A percentile compares a stretch with the other conserved stretches of the same genome.
Evolutionary conservation across 64 coral and sea anemone genomes (phyloP).

Genomic region (Montipora foliosa): DNA sequence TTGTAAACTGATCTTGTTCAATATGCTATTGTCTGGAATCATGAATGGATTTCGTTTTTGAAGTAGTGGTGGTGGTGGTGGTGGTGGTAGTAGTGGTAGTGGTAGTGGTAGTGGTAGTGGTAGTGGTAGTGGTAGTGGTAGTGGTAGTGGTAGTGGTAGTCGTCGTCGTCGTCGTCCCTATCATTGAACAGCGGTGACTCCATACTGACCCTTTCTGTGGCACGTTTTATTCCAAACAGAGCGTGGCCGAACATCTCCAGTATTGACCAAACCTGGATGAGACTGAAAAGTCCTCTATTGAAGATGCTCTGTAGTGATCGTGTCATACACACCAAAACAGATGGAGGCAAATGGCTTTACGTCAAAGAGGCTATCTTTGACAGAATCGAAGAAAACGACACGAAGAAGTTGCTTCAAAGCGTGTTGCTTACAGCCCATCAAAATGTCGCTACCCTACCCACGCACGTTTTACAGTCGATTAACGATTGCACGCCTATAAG

Average conservation of each 20-base stretch:
- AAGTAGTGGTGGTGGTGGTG: no score
- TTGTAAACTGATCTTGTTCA: no score
- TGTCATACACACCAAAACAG: conserved; percentile 50
- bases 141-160: no score
- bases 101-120: no score
- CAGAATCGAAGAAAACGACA: conserved; percentile 7
- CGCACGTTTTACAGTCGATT: conserved; percentile 60
- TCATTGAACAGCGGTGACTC: no score
- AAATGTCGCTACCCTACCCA: conserved; percentile 69
- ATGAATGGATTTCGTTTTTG: no score
- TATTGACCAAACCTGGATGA: conserved; percentile 75
- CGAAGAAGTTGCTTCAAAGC: conserved; percentile 8
- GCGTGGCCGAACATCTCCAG: conserved; percentile 66
- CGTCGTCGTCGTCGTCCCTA: no score
- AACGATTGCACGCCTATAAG: background rate
- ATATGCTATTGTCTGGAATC: no score
- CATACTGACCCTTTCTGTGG: background rate
- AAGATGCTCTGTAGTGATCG: conserved; percentile 5
- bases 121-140: no score
- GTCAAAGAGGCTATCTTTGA: conserved; percentile 64
- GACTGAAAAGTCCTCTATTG: conserved; percentile 47
- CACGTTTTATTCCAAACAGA: background rate
- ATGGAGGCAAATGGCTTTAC: conserved; percentile 63
- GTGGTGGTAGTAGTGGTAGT: no score
- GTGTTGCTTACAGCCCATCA: conserved; percentile 37